Evolutionary conservation across 2,888 invertebrate species (phyloP).

Genomic region (Drosophila falleni): DNA sequence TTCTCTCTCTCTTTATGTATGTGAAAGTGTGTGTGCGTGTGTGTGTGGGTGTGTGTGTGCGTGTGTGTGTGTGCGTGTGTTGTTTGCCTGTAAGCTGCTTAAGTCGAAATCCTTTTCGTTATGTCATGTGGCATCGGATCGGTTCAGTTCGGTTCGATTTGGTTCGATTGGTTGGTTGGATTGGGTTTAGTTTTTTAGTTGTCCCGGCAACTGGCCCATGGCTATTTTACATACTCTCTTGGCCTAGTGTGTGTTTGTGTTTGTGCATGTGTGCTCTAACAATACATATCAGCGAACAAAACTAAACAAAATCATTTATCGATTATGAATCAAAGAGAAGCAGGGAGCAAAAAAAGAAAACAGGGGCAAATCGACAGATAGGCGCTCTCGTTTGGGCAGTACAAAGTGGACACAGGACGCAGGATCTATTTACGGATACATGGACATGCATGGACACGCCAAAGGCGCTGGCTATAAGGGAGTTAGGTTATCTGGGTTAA

Average conservation of each 20-base stretch:
- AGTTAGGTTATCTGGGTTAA: constrained; percentile 38
- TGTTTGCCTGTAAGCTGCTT: constrained; percentile 76
- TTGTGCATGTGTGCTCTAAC: constrained; percentile 24
- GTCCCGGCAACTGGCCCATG: constrained; percentile 58
- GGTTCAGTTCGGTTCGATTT: constrained; percentile 27
- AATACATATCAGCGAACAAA: constrained; percentile 50
- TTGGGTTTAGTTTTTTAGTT: constrained; percentile 39
- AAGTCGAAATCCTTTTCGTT: constrained; percentile 75
- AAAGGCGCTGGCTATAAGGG: constrained; percentile 6
- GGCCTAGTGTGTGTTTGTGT: not conserved
- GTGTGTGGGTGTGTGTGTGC: constrained; percentile 6
- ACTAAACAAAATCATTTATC: constrained; percentile 77
- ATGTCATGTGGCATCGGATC: constrained; percentile 64
- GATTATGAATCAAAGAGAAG: constrained; percentile 53
- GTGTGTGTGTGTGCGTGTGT: constrained; percentile 22
- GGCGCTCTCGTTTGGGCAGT: constrained; percentile 37
- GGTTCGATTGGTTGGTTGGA: constrained; percentile 27
- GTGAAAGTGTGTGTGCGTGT: constrained; percentile 1
- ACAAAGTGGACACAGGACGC: constrained; percentile 37
- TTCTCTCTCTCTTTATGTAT: not conserved
- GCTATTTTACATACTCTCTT: constrained; percentile 64
- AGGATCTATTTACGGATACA: constrained; percentile 45
- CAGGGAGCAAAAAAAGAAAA: not conserved
- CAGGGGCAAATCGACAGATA: constrained; percentile 37
- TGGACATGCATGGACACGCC: constrained; percentile 20